Conservation (phyloP, 2,797 vertebrate genomes). For the Hapalemur alaotrensis region DNA sequence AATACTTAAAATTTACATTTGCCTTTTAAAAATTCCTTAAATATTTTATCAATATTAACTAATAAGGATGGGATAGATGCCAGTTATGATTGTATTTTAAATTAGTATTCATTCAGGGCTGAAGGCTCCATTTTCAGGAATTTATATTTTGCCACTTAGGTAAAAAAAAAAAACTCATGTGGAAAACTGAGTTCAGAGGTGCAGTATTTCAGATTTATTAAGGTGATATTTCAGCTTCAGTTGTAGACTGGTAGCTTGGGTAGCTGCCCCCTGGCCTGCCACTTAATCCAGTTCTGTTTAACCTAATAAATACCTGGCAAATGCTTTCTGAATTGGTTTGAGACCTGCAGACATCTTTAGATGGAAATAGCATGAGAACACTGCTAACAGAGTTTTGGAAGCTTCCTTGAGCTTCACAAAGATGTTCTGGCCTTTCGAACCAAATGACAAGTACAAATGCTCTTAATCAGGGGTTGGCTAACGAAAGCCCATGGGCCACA, state of each 20-base stretch:
- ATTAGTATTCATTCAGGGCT: background rate
- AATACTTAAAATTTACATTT: background rate
- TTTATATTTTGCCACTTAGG: background rate
- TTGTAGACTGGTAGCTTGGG: background rate
- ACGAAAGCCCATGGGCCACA: background rate
- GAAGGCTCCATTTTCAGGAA: background rate
- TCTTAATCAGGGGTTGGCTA: background rate
- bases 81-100: background rate
- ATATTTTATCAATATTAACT: background rate
- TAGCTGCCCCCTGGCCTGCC: background rate
- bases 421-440: background rate
- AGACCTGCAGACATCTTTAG: background rate
- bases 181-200: background rate
- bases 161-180: background rate
- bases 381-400: background rate
- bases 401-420: background rate
- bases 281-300: conserved; percentile 41
- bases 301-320: conserved; percentile 17
- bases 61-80: background rate
- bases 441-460: background rate
- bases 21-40: background rate
- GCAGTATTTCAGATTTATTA: conserved; percentile 15
- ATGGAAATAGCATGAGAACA: background rate
- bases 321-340: conserved; percentile 18
- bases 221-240: background rate